These are phyloP conservation scores for Centrocercus urophasianus DNA, from an alignment of 2,113 vertebrate genomes.

Conservation along the genomic window DNA sequence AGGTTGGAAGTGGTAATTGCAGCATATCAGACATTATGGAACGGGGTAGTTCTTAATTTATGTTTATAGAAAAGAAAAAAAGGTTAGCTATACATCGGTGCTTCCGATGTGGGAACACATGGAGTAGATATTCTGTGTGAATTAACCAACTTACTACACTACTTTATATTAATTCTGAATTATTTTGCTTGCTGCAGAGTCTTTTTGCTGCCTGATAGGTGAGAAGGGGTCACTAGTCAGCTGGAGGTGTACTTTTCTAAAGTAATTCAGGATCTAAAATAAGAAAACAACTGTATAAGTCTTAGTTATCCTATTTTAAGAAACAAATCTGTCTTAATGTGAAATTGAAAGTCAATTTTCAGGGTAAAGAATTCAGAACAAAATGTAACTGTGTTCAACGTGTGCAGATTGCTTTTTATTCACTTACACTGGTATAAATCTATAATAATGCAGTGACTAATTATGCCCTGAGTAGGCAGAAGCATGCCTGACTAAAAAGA, in stretches of 20 bases:
- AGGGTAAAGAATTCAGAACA: constrained; percentile 18
- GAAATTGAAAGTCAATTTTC: constrained; percentile 11
- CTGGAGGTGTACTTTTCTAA: background rate
- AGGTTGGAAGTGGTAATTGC: background rate
- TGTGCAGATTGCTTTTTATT: constrained; percentile 7
- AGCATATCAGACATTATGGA: rapidly evolving
- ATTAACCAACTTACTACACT: background rate
- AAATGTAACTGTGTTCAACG: background rate
- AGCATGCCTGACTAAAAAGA: background rate
- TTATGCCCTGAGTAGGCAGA: constrained; percentile 42
- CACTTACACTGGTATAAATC: constrained; percentile 29
- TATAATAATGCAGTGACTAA: constrained; percentile 29
- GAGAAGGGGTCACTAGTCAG: background rate
- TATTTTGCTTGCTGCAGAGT: background rate
- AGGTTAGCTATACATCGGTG: background rate
- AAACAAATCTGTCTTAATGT: background rate
- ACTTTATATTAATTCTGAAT: background rate
- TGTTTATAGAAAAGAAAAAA: background rate
- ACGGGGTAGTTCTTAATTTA: background rate
- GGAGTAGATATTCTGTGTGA: background rate
- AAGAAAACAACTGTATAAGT: background rate
- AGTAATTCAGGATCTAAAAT: background rate
- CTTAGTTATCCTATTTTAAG: background rate
- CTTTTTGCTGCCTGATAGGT: background rate
- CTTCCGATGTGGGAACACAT: background rate